These are phyloP conservation scores for Antechinus stuartii DNA, from an alignment of 2,113 vertebrate genomes.

Conservation along the genomic window DNA sequence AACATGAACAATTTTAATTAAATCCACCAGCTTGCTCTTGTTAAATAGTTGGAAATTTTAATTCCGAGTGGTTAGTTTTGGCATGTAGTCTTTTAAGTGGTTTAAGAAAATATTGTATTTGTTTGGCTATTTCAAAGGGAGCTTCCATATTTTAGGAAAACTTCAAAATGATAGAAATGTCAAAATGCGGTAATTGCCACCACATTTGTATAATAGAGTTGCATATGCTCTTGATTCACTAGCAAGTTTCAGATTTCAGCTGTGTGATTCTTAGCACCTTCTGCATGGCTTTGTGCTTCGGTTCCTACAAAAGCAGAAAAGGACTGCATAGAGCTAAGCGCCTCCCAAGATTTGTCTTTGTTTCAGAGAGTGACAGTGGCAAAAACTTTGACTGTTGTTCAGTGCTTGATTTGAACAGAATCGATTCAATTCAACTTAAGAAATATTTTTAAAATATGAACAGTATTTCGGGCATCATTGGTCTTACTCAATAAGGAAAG, in stretches of 20 bases:
- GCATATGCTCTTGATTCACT: neutral
- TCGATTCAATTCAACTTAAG: neutral
- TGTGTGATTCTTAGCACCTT: neutral
- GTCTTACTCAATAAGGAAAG: neutral
- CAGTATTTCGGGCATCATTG: neutral
- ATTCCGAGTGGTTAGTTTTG: conserved; percentile 74
- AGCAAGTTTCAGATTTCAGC: neutral
- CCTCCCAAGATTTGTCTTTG: neutral
- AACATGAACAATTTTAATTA: conserved; percentile 82
- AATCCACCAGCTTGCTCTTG: conserved; percentile 70
- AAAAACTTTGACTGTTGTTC: neutral
- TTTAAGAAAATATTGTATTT: conserved; percentile 67
- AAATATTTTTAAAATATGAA: neutral
- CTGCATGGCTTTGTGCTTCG: neutral
- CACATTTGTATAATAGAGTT: neutral
- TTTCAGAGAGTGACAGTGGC: neutral
- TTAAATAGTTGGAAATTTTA: conserved; percentile 68
- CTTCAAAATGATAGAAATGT: conserved; percentile 65
- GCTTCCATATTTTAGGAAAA: conserved; percentile 38
- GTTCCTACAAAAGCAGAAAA: neutral
- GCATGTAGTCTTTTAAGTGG: conserved; percentile 48
- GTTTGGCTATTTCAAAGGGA: conserved; percentile 40
- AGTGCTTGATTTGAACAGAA: neutral
- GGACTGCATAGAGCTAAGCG: neutral
- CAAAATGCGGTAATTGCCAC: conserved; percentile 14